Conservation (phyloP, 1,140 invertebrate species). For the Rhopalosiphum padi region DNA sequence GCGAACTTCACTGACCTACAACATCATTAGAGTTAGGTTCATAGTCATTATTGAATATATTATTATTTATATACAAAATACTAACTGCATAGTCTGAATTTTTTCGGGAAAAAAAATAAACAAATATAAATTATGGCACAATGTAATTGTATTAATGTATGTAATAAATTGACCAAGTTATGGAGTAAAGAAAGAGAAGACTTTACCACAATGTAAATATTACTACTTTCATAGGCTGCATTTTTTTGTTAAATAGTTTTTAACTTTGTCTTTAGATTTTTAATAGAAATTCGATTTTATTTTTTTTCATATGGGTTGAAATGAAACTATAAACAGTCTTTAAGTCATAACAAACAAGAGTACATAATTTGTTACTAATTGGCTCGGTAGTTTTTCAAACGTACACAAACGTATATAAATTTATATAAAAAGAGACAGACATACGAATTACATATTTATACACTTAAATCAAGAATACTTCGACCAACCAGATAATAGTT, state of each 20-base stretch:
- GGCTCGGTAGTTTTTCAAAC: neutral
- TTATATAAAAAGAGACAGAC: neutral
- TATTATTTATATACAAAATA: too few relatives aligned
- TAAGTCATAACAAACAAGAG: neutral
- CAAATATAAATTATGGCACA: too few relatives aligned
- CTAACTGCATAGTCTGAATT: too few relatives aligned
- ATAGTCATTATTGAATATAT: too few relatives aligned
- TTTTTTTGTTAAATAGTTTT: neutral
- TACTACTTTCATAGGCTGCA: neutral
- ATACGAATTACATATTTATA: neutral
- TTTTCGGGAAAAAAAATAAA: too few relatives aligned
- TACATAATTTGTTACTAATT: neutral
- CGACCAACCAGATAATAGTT: neutral
- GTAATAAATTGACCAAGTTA: neutral
- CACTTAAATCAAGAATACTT: neutral
- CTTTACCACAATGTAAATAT: neutral
- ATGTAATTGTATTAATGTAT: too few relatives aligned
- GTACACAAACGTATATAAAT: neutral
- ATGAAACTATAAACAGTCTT: neutral
- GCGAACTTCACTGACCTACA: too few relatives aligned
- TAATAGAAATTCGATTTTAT: too few relatives aligned
- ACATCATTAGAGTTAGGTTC: too few relatives aligned
- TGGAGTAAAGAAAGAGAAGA: neutral
- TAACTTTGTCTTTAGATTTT: neutral
- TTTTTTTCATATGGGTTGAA: neutral